These are phyloP conservation scores for Staurois parvus DNA, from an alignment of 2,797 vertebrate species.

Conservation along the genomic window DNA sequence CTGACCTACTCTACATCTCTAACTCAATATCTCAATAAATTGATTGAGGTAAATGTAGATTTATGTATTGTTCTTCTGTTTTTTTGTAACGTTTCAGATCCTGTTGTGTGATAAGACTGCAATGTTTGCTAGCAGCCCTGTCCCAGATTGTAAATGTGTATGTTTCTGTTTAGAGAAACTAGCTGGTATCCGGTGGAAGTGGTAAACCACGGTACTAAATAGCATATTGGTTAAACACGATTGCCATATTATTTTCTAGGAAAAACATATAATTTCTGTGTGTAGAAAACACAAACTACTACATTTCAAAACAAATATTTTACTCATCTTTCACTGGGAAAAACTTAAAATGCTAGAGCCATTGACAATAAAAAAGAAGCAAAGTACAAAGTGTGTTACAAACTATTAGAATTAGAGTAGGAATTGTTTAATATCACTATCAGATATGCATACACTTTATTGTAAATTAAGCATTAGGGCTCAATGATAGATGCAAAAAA, in stretches of 20 bases:
- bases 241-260: conserved; percentile 5
- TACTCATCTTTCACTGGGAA: too few relatives aligned
- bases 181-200: conserved; percentile 29
- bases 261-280: not conserved
- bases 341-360: too few relatives aligned
- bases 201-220: conserved; percentile 18
- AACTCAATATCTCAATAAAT: not conserved
- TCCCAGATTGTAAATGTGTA: not conserved
- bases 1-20: too few relatives aligned
- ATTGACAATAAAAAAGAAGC: too few relatives aligned
- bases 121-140: not conserved
- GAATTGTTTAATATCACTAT: too few relatives aligned
- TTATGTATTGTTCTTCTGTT: not conserved
- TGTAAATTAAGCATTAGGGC: too few relatives aligned
- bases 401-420: too few relatives aligned
- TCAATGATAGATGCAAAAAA: too few relatives aligned
- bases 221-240: not conserved
- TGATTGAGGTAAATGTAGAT: not conserved
- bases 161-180: conserved; percentile 8
- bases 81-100: not conserved
- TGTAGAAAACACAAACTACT: not conserved
- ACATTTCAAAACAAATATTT: too few relatives aligned
- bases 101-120: not conserved
- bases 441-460: too few relatives aligned
- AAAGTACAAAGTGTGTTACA: too few relatives aligned